Conservation (phyloP, 2,888 invertebrate species). For the Caenorhabditis imperialis region DNA sequence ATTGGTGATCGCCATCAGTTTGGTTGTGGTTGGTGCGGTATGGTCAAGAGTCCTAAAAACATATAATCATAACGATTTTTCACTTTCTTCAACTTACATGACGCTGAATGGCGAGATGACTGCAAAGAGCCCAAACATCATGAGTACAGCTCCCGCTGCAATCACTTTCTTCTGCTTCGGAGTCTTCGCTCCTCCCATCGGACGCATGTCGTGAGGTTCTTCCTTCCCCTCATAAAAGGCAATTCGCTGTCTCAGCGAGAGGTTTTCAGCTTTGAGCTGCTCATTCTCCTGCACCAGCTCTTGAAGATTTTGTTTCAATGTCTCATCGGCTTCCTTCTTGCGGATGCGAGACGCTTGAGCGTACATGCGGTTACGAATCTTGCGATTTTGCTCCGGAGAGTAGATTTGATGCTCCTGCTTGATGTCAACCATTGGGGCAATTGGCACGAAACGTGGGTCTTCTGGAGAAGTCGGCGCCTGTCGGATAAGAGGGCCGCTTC, state of each 20-base stretch:
- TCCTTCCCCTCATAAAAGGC: conserved; percentile 15
- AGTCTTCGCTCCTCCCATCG: background rate
- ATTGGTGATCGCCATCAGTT: conserved; percentile 10
- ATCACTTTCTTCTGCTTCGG: conserved; percentile 17
- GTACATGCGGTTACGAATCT: conserved; percentile 68
- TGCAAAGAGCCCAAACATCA: conserved; percentile 56
- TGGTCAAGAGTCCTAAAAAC: background rate
- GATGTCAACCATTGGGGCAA: conserved; percentile 13
- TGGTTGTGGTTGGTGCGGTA: background rate
- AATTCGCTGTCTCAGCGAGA: background rate
- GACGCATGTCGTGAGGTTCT: background rate
- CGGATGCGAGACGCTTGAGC: conserved; percentile 68
- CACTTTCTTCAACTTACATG: background rate
- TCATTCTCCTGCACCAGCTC: conserved; percentile 28
- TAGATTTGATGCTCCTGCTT: conserved; percentile 34
- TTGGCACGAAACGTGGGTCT: conserved; percentile 23
- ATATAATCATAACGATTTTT: too few species aligned
- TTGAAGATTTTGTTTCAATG: conserved; percentile 4
- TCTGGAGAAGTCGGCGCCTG: background rate
- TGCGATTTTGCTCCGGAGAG: conserved; percentile 59
- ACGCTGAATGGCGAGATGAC: conserved; percentile 36
- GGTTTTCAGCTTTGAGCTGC: conserved; percentile 17
- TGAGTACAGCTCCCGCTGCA: conserved; percentile 43
- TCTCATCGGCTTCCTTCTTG: conserved; percentile 53
- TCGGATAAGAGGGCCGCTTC: conserved; percentile 16